These are phyloP conservation scores for Melipona beecheii DNA, from an alignment of 2,888 invertebrate genomes.

Conservation along the genomic window DNA sequence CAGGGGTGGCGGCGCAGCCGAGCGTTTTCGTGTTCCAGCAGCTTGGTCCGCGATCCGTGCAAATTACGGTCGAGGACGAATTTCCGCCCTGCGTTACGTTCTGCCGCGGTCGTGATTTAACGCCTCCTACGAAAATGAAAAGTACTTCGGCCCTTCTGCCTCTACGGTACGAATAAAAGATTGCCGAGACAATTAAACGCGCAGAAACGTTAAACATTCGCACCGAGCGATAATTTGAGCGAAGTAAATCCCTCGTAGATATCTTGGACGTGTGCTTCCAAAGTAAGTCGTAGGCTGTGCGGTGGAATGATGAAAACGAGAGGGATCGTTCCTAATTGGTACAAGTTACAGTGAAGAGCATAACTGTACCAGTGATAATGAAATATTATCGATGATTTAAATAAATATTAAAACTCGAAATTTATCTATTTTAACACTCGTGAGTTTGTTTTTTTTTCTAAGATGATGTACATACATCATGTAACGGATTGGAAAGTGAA, in stretches of 20 bases:
- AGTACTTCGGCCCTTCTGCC: conserved; percentile 37
- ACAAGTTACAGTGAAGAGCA: too few relatives aligned
- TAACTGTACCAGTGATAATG: too few relatives aligned
- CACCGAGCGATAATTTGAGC: not conserved
- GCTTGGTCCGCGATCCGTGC: conserved; percentile 68
- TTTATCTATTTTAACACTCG: too few relatives aligned
- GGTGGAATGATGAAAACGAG: not conserved
- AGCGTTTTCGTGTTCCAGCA: conserved; percentile 67
- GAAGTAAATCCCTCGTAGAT: not conserved
- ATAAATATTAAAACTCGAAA: too few relatives aligned
- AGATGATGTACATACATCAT: too few relatives aligned
- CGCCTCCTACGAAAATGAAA: conserved; percentile 56
- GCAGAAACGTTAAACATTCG: not conserved
- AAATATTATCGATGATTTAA: too few relatives aligned
- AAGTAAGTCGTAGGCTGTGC: not conserved
- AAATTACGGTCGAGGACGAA: conserved; percentile 70
- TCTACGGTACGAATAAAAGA: conserved; percentile 45
- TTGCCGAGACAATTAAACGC: not conserved
- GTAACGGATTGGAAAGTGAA: too few relatives aligned
- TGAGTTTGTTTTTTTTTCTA: too few relatives aligned
- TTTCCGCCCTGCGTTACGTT: conserved; percentile 62
- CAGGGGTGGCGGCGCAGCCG: conserved; percentile 39
- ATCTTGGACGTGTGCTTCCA: not conserved
- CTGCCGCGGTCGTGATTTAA: conserved; percentile 63
- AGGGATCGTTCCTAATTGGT: not conserved